A percentile compares a stretch with the other conserved stretches of the same genome.
phyloP scores from a whole-genome alignment of 2,797 vertebrate species.

The Poeciliopsis infans region DNA sequence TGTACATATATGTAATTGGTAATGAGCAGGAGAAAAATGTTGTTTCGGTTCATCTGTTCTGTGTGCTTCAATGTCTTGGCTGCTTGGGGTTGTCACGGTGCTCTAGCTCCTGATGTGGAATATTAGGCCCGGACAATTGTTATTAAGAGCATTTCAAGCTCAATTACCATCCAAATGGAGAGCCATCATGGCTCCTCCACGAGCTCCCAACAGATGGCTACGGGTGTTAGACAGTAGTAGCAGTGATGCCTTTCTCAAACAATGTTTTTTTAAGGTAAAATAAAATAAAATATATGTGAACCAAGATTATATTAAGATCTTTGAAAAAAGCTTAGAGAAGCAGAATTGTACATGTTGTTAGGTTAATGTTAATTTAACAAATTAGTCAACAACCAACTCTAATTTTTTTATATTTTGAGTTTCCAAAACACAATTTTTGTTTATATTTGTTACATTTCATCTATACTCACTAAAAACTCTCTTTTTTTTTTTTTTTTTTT shows the following conservation, averaged over 20 bases:
- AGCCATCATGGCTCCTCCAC: slow-evolving; percentile 73
- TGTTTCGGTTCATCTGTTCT: slow-evolving; percentile 47
- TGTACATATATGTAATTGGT: not conserved
- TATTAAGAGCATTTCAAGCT: slow-evolving; percentile 84
- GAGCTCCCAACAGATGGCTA: slow-evolving; percentile 74
- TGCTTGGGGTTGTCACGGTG: slow-evolving; percentile 73
- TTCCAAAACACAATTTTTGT: not conserved
- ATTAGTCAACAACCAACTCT: not conserved
- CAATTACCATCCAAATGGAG: slow-evolving; percentile 79
- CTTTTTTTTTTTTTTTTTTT: not conserved
- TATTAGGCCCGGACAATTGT: slow-evolving; percentile 80
- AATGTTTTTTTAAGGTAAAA: slow-evolving; percentile 34
- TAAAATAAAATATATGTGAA: slow-evolving; percentile 27
- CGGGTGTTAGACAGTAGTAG: slow-evolving; percentile 63
- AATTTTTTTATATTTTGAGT: not conserved
- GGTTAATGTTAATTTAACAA: slow-evolving; percentile 12
- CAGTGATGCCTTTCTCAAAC: slow-evolving; percentile 65
- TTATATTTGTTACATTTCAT: not conserved
- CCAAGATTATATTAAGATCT: slow-evolving; percentile 22
- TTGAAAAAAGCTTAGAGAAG: slow-evolving; percentile 8
- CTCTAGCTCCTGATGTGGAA: slow-evolving; percentile 75
- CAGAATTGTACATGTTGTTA: not conserved
- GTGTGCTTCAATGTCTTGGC: slow-evolving; percentile 34
- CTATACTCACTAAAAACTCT: not conserved
- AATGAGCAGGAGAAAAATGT: no score